Percentiles rank a stretch among this genome's conserved stretches.
Evolutionary conservation across 2,888 invertebrate genomes (phyloP).

Genomic region (Drosophila heteroneura): DNA sequence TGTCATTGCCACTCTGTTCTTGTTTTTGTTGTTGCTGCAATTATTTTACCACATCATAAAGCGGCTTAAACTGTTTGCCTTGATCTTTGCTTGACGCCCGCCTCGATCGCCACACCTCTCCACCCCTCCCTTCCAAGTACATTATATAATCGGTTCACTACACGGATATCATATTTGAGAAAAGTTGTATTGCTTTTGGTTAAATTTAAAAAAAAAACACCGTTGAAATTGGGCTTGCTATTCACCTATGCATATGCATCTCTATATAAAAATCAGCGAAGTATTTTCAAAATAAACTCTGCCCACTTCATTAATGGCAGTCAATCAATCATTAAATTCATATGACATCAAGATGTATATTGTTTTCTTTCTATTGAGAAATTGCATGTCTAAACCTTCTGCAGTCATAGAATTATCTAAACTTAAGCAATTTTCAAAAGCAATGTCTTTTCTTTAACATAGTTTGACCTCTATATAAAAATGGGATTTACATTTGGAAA

Average conservation of each 20-base stretch:
- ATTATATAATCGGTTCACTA: constrained; percentile 2
- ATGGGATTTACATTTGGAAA: not conserved
- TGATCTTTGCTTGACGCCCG: constrained; percentile 31
- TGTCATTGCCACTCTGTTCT: constrained; percentile 47
- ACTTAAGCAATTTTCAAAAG: not conserved
- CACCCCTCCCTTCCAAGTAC: not conserved
- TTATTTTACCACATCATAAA: constrained; percentile 80
- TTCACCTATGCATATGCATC: not conserved
- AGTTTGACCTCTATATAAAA: not conserved
- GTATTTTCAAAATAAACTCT: not conserved
- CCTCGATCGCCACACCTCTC: not conserved
- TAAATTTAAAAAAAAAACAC: not conserved
- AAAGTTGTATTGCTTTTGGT: not conserved
- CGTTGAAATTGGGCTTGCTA: not conserved
- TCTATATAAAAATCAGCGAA: not conserved
- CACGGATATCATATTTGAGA: constrained; percentile 6
- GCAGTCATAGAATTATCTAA: not conserved
- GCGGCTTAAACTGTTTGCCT: constrained; percentile 72
- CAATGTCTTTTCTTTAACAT: not conserved
- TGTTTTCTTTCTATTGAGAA: not conserved
- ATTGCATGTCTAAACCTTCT: not conserved
- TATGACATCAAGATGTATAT: not conserved
- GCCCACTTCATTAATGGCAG: not conserved
- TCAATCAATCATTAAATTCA: not conserved
- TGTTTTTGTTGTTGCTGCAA: constrained; percentile 54